Evolutionary conservation across 2,888 invertebrate species (phyloP).

Genomic region (Antheraea yamamai): DNA sequence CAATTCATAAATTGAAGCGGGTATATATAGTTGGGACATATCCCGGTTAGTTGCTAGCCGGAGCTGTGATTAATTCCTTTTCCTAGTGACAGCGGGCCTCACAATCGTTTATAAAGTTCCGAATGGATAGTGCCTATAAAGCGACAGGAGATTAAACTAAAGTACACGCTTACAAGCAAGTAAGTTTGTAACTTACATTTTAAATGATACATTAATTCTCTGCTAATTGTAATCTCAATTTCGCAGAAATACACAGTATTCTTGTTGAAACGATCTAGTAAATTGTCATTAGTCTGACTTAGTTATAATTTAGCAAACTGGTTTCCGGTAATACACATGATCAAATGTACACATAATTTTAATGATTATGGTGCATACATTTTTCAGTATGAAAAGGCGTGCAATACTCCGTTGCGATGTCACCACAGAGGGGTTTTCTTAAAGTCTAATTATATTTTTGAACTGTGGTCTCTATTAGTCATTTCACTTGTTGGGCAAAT

Average conservation of each 20-base stretch:
- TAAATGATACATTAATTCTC: not conserved
- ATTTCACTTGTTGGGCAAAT: too few relatives aligned
- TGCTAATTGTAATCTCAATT: not conserved
- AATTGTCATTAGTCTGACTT: not conserved
- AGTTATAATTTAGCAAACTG: not conserved
- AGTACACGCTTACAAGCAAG: not conserved
- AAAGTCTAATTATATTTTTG: too few relatives aligned
- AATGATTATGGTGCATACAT: not conserved
- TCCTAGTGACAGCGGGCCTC: slow-evolving; percentile 20
- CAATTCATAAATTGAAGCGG: slow-evolving; percentile 15
- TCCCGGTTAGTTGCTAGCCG: slow-evolving; percentile 8
- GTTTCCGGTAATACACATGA: not conserved
- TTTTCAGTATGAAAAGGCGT: too few relatives aligned
- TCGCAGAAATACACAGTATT: not conserved
- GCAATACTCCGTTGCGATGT: too few relatives aligned
- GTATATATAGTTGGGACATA: slow-evolving; percentile 12
- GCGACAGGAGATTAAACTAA: slow-evolving; percentile 9
- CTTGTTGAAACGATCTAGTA: not conserved
- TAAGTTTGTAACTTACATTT: not conserved
- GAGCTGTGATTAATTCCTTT: slow-evolving; percentile 21
- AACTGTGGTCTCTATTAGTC: too few relatives aligned
- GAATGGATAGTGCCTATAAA: slow-evolving; percentile 12
- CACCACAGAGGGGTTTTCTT: too few relatives aligned
- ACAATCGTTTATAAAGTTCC: slow-evolving; percentile 13
- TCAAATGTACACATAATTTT: too few relatives aligned